These are phyloP conservation scores for Xyliphius kryptos DNA, from an alignment of 2,113 vertebrate species.

Conservation along the genomic window DNA sequence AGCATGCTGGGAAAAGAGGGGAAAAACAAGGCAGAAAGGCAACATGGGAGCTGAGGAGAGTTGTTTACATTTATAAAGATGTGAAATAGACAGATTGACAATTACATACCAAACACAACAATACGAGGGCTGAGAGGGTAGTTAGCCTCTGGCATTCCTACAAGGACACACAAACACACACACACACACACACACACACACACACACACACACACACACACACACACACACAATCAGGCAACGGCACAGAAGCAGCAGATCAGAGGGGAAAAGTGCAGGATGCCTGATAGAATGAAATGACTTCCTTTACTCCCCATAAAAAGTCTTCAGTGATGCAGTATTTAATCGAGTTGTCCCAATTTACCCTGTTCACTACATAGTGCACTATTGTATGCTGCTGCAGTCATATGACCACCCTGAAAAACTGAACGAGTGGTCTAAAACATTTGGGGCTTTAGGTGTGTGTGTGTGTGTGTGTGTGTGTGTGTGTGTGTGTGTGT, in stretches of 20 bases:
- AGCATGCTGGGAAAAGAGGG: neutral
- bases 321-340: neutral
- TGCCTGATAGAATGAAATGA: conserved; percentile 45
- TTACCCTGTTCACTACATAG: neutral
- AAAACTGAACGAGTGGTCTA: no score
- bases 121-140: no score
- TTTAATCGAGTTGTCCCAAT: neutral
- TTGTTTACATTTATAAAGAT: neutral
- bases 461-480: no score
- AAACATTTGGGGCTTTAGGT: no score
- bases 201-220: conserved; percentile 44
- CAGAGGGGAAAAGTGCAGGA: conserved; percentile 53
- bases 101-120: conserved; percentile 69
- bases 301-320: conserved; percentile 9
- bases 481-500: no score
- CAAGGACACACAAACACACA: conserved; percentile 60
- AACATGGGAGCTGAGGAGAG: neutral
- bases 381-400: neutral
- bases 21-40: neutral
- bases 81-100: conserved; percentile 33
- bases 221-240: no score
- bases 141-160: conserved; percentile 64
- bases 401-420: no score
- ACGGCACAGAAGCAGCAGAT: conserved; percentile 38
- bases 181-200: conserved; percentile 32